Percentiles rank a stretch among this genome's conserved stretches.
Conservation (phyloP, 2,113 vertebrate species). For the Erythrolamprus reginae region DNA sequence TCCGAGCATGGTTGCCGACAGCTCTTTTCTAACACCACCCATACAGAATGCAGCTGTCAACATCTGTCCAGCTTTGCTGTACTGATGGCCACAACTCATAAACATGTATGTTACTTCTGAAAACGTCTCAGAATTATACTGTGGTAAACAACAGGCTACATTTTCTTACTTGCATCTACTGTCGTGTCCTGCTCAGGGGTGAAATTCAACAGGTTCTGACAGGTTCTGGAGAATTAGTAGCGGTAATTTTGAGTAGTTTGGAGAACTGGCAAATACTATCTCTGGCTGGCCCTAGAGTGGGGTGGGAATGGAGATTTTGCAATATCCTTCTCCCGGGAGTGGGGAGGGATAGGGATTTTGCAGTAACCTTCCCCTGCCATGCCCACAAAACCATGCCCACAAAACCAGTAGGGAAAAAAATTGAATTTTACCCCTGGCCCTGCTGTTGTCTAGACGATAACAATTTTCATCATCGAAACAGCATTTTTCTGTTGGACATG, state of each 20-base stretch:
- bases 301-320: no score
- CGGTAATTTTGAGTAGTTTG: no score
- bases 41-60: slow-evolving; percentile 67
- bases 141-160: neutral
- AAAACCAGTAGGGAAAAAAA: no score
- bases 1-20: slow-evolving; percentile 61
- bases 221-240: no score
- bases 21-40: slow-evolving; percentile 42
- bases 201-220: no score
- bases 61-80: slow-evolving; percentile 71
- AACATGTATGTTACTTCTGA: slow-evolving; percentile 5
- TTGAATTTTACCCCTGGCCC: neutral
- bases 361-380: no score
- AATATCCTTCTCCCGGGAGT: no score
- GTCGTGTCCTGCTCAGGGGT: neutral
- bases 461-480: neutral
- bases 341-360: no score
- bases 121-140: neutral
- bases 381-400: no score
- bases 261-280: no score
- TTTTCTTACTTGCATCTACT: neutral
- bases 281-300: no score
- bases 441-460: neutral
- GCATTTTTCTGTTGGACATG: neutral
- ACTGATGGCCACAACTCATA: slow-evolving; percentile 61